Conservation (phyloP, 1,140 invertebrate genomes). For the Centruroides vittatus region DNA sequence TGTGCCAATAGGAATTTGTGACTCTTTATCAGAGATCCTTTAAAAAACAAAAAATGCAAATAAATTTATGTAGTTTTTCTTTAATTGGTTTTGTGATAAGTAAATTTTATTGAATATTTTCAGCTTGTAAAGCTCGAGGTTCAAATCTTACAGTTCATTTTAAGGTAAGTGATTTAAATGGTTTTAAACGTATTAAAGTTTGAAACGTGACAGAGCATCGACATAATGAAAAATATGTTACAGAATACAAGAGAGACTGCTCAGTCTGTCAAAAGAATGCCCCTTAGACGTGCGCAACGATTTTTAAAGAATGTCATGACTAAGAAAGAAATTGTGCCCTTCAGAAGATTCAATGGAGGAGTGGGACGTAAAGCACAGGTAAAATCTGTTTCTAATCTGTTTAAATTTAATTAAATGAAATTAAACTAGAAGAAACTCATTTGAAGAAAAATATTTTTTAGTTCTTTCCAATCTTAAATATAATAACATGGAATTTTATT, state of each 20-base stretch:
- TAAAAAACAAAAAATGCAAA: too few relatives aligned
- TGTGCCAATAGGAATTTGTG: too few relatives aligned
- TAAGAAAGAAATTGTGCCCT: conserved; percentile 97
- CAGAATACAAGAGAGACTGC: conserved; percentile 98
- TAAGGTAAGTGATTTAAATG: conserved; percentile 34
- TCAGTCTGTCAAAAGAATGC: conserved; percentile 88
- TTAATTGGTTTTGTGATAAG: neutral
- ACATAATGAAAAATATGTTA: conserved; percentile 5
- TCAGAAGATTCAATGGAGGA: conserved; percentile 92
- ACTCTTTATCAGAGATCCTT: too few relatives aligned
- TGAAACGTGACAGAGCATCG: too few relatives aligned
- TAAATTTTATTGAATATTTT: conserved; percentile 14
- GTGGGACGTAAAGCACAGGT: conserved; percentile 92
- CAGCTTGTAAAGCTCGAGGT: conserved; percentile 89
- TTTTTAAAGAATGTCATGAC: conserved; percentile 94
- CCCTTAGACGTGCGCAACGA: conserved; percentile 77
- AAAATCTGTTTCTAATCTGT: neutral
- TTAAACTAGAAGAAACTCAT: too few relatives aligned
- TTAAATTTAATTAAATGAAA: too few relatives aligned
- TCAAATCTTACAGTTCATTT: conserved; percentile 97
- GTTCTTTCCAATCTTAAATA: too few relatives aligned
- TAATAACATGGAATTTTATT: too few relatives aligned
- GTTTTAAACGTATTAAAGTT: too few relatives aligned
- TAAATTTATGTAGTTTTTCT: too few relatives aligned
- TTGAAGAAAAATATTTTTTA: too few relatives aligned